phyloP scores from a whole-genome alignment of 2,797 vertebrate genomes.

The Pipistrellus nathusii region DNA sequence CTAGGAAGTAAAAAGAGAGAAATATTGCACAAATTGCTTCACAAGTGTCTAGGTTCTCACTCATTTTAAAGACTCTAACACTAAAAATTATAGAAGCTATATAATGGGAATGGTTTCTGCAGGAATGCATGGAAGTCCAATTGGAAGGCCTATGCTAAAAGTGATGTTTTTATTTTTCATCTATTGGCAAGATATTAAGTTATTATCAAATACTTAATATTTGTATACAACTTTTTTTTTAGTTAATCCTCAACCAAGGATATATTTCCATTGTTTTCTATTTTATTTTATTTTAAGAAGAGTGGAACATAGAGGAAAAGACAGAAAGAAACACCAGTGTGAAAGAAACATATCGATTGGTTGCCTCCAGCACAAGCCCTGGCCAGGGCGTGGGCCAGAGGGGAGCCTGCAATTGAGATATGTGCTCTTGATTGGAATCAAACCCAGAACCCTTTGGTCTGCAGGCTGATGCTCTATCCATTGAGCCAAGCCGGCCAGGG shows the following conservation, averaged over 20 bases:
- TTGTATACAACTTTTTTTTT: not conserved
- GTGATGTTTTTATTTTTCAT: not conserved
- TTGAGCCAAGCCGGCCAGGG: no score
- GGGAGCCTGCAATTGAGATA: no score
- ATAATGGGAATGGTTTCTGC: not conserved
- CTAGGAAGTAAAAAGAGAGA: not conserved
- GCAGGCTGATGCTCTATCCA: no score
- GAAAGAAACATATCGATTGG: not conserved
- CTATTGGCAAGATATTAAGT: not conserved
- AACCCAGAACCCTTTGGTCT: no score
- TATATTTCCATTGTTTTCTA: no score
- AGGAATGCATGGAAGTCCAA: not conserved
- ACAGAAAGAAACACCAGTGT: not conserved
- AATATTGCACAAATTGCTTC: not conserved
- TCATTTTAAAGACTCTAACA: constrained; percentile 45
- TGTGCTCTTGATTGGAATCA: no score
- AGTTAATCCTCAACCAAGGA: no score
- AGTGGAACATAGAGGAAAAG: not conserved
- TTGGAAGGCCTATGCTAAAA: not conserved
- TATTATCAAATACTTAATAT: constrained; percentile 12
- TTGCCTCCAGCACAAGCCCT: not conserved
- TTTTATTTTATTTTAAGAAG: no score
- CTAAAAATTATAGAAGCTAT: not conserved
- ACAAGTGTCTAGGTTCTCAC: not conserved
- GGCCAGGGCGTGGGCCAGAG: not conserved